phyloP scores from a whole-genome alignment of 2,797 vertebrate genomes.

The Erithacus rubecula region DNA sequence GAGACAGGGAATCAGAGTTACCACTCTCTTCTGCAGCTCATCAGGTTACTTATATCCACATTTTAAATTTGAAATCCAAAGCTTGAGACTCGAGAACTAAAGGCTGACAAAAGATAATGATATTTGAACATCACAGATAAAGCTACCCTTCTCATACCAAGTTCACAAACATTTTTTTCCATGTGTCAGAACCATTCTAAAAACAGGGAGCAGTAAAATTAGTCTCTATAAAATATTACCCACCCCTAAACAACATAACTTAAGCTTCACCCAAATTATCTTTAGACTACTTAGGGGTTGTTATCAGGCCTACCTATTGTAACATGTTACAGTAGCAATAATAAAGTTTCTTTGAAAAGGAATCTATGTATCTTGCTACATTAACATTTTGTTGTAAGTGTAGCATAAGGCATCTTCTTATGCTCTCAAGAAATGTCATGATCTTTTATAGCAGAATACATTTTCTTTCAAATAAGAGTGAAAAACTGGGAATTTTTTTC shows the following conservation, averaged over 20 bases:
- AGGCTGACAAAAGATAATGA: neutral
- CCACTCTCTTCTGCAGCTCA: neutral
- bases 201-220: neutral
- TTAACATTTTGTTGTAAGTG: neutral
- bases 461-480: neutral
- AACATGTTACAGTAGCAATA: neutral
- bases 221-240: neutral
- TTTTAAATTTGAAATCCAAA: neutral
- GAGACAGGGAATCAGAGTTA: neutral
- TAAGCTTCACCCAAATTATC: neutral
- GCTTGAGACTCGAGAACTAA: neutral
- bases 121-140: neutral
- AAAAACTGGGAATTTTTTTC: neutral
- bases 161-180: neutral
- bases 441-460: neutral
- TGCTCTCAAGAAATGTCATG: neutral
- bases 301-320: neutral
- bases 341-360: neutral
- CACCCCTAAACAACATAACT: neutral
- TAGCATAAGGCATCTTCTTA: neutral
- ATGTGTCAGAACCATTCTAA: neutral
- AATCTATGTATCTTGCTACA: neutral
- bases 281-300: neutral
- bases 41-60: neutral
- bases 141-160: neutral